These are phyloP conservation scores for Eupithecia centaureata DNA, from an alignment of 2,888 invertebrate genomes.

Conservation along the genomic window DNA sequence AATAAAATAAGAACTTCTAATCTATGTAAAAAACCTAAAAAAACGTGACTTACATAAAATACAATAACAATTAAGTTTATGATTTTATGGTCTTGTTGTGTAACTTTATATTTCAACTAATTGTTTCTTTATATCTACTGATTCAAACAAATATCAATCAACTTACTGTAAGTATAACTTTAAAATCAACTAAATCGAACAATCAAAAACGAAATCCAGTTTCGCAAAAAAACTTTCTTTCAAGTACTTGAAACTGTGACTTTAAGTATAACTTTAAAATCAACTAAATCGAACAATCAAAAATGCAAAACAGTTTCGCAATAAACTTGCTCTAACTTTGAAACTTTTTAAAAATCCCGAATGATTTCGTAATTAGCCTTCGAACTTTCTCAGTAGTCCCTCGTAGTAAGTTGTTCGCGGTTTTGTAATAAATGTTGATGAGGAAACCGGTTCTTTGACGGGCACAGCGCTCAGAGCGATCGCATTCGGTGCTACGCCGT, in stretches of 20 bases:
- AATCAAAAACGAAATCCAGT: not conserved
- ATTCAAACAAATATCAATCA: not conserved
- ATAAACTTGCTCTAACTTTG: not conserved
- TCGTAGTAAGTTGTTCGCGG: conserved; percentile 41
- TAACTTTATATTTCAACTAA: not conserved
- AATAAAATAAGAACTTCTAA: not conserved
- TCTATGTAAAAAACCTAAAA: no score
- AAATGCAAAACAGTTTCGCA: not conserved
- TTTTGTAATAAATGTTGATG: conserved; percentile 46
- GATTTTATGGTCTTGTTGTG: no score
- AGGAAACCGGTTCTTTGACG: conserved; percentile 42
- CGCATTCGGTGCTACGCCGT: conserved; percentile 22
- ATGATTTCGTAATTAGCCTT: conserved; percentile 7
- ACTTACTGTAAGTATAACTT: not conserved
- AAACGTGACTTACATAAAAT: no score
- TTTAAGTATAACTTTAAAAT: no score
- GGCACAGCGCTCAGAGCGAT: conserved; percentile 34
- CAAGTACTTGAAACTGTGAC: no score
- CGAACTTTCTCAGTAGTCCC: conserved; percentile 30
- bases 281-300: not conserved
- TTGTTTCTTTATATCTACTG: no score
- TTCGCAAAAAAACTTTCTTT: not conserved
- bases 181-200: not conserved
- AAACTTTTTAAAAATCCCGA: not conserved
- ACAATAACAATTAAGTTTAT: no score